Conservation (phyloP, 2,888 invertebrate genomes). For the Pomacea canaliculata region DNA sequence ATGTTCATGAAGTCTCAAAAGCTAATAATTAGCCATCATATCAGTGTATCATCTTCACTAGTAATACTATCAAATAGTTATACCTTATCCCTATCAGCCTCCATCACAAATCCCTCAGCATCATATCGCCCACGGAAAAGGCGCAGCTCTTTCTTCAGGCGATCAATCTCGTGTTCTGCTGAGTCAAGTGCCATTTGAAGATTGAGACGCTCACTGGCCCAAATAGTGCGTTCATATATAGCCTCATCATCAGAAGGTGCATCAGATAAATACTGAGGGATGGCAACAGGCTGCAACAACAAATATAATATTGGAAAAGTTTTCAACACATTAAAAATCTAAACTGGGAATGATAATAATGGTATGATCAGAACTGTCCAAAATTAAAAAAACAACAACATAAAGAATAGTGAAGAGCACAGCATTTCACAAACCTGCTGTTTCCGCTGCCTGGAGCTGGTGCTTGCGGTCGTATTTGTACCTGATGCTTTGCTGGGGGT, state of each 20-base stretch:
- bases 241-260: slow-evolving; percentile 37
- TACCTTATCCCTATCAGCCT: slow-evolving; percentile 57
- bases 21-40: no score
- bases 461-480: background rate
- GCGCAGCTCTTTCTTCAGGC: slow-evolving; percentile 54
- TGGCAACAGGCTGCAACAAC: slow-evolving; percentile 9
- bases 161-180: slow-evolving; percentile 58
- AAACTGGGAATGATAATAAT: no score
- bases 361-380: no score
- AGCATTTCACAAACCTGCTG: background rate
- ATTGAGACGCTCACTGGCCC: slow-evolving; percentile 60
- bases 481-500: background rate
- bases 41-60: no score
- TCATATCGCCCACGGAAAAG: slow-evolving; percentile 49
- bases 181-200: slow-evolving; percentile 61
- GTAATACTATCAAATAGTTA: no score
- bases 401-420: no score
- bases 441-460: background rate
- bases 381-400: no score
- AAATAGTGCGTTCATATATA: slow-evolving; percentile 51
- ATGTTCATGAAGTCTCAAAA: no score
- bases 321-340: background rate
- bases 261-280: slow-evolving; percentile 34
- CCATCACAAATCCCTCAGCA: slow-evolving; percentile 40
- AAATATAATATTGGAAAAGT: background rate